These are phyloP conservation scores for Myanophis thanlyinensis DNA, from an alignment of 2,113 vertebrate genomes.

Conservation along the genomic window DNA sequence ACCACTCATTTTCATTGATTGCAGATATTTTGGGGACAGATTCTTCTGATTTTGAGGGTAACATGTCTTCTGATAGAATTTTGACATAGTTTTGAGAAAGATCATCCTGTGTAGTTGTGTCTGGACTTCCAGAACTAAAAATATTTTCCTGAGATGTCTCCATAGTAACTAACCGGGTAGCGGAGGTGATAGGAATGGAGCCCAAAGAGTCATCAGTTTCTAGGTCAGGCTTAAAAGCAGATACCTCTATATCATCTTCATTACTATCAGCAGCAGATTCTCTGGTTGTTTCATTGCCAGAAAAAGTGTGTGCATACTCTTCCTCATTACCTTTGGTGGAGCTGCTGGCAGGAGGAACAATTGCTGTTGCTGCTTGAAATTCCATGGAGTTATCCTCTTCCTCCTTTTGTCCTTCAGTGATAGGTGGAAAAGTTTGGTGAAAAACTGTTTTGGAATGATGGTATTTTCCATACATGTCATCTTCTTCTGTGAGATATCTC, in stretches of 20 bases:
- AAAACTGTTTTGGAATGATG: slow-evolving; percentile 60
- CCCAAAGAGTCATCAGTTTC: slow-evolving; percentile 65
- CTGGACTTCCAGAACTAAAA: slow-evolving; percentile 63
- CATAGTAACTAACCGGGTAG: slow-evolving; percentile 46
- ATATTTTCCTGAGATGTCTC: slow-evolving; percentile 56
- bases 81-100: slow-evolving; percentile 55
- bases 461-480: slow-evolving; percentile 56
- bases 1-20: slow-evolving; percentile 49
- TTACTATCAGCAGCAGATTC: slow-evolving; percentile 57
- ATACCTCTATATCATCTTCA: slow-evolving; percentile 61
- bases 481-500: slow-evolving; percentile 60
- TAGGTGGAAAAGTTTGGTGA: slow-evolving; percentile 61
- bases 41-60: slow-evolving; percentile 51
- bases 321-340: slow-evolving; percentile 55
- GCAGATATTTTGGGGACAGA: slow-evolving; percentile 42
- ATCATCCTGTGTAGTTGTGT: slow-evolving; percentile 45
- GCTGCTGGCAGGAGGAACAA: slow-evolving; percentile 38
- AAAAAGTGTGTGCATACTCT: slow-evolving; percentile 59
- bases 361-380: slow-evolving; percentile 45
- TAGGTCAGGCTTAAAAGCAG: slow-evolving; percentile 54
- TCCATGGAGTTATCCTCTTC: slow-evolving; percentile 48
- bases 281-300: slow-evolving; percentile 60
- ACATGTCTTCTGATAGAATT: slow-evolving; percentile 55
- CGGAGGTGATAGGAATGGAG: slow-evolving; percentile 58
- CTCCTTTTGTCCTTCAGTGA: slow-evolving; percentile 50